Percentiles rank a stretch among this genome's conserved stretches.
Evolutionary conservation across 2,797 vertebrate species (phyloP).

Genomic region (Lepus townsendii): DNA sequence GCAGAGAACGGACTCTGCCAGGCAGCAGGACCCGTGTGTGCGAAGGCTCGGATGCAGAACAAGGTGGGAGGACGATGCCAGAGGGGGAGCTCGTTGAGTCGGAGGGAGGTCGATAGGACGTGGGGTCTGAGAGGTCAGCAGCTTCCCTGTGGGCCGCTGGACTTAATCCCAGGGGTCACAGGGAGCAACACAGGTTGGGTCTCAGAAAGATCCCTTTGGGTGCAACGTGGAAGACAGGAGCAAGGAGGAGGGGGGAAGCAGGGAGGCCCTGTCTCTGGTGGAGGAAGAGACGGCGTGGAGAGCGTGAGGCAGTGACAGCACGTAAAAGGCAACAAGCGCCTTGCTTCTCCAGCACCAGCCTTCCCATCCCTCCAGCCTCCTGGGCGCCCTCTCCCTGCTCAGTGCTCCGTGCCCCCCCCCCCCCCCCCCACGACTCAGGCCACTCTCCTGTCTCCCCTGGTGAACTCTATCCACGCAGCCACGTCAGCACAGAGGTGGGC

Average conservation of each 20-base stretch:
- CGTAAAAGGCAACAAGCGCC: background rate
- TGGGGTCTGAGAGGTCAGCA: background rate
- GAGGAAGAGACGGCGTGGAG: background rate
- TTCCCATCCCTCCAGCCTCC: background rate
- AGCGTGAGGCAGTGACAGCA: accelerated
- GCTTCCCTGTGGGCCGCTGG: background rate
- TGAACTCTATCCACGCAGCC: background rate
- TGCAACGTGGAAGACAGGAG: background rate
- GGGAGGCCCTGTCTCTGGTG: background rate
- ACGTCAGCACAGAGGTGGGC: no score
- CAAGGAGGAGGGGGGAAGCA: background rate
- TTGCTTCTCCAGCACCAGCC: background rate
- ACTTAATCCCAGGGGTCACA: background rate
- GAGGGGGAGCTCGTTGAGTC: background rate
- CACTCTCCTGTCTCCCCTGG: background rate
- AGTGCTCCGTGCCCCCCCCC: background rate
- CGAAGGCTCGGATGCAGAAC: conserved; percentile 30
- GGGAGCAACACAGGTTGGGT: background rate
- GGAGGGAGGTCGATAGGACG: accelerated
- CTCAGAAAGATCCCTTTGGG: background rate
- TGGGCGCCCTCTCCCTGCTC: background rate
- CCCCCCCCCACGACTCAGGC: background rate
- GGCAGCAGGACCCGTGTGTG: background rate
- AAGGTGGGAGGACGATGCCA: background rate
- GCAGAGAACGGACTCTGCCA: background rate